These are phyloP conservation scores for Pipa parva DNA, from an alignment of 2,113 vertebrate species.

Conservation along the genomic window DNA sequence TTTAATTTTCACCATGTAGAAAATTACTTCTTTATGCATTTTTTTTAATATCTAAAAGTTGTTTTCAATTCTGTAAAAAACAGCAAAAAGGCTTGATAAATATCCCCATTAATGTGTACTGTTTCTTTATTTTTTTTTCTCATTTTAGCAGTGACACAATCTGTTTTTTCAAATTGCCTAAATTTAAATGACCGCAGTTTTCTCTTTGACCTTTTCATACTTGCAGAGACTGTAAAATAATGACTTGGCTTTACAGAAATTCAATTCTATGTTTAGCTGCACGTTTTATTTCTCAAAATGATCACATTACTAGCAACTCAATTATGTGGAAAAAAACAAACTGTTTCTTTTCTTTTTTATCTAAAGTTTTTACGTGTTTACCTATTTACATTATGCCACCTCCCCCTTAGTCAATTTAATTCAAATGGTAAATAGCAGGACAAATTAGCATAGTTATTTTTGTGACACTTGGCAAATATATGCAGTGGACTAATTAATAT, in stretches of 20 bases:
- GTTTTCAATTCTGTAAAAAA: too few relatives aligned
- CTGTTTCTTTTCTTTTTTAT: slow-evolving; percentile 4
- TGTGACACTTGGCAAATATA: background rate
- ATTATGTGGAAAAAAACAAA: slow-evolving; percentile 1
- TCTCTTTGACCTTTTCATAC: background rate
- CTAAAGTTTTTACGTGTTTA: slow-evolving; percentile 23
- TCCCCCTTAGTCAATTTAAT: slow-evolving; percentile 16
- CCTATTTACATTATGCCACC: slow-evolving; percentile 23
- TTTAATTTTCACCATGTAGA: too few relatives aligned
- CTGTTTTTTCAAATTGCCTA: too few relatives aligned
- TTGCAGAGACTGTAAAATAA: background rate
- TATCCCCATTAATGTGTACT: too few relatives aligned
- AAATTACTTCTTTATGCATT: too few relatives aligned
- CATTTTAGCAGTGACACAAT: too few relatives aligned
- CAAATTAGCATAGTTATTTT: slow-evolving; percentile 3
- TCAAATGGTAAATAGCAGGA: slow-evolving; percentile 11
- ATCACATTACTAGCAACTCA: background rate
- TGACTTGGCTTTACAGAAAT: background rate
- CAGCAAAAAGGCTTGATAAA: too few relatives aligned
- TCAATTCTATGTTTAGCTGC: background rate
- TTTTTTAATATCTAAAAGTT: too few relatives aligned
- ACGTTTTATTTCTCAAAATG: background rate
- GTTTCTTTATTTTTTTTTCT: too few relatives aligned
- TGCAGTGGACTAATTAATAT: background rate
- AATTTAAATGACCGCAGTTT: background rate